Evolutionary conservation across 1,140 invertebrate genomes (phyloP), one percentile per base, ranked within the genome.

Genomic region (Lepidotrigona ventralis): DNA sequence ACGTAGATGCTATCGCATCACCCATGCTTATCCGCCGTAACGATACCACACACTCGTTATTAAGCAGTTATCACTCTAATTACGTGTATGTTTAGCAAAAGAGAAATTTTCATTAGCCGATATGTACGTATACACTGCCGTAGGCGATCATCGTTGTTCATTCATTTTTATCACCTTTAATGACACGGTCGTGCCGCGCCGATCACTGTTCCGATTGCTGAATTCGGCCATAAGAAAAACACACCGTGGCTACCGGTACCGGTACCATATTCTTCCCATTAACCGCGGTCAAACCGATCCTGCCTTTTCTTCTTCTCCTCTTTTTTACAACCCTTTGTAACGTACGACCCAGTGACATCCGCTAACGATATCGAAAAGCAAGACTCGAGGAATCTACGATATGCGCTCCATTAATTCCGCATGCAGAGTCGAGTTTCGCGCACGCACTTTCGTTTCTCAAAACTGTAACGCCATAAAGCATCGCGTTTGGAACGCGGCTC

Each of bases 1-100:
- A n/a, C n/a, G n/a, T n/a, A n/a, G 85, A 86, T 79, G 66, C 6
- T 86, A 89, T 82, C 87, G 78, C 69, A 69, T 54, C 53, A 73
- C 72, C 39, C 54, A 72, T 86, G 87, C 81, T 89, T 89, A 84
- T 75, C 77, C 84, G 70, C 66, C 74, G 78, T 84, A 81, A 89
- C 87, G 87, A 73, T 79, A 66, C 75, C 79, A 63, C 79, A 63
- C 77, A 63, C 71, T 72, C 78, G 79, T 88, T 84, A 86, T 89
- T 89, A 86, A 88, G 77, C 60, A 70, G 76, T 86, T 88, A 88
- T 88, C 73, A 85, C 77, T 86, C 80, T 79, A 89, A 86, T 84
- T 89, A 81, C 66, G 80, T 86, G 79, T 84, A 80, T 80, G 77
- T 88, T 88, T 87, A 87, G 76, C 79, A 79, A 74, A 79, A 81